Evolutionary conservation across 2,888 invertebrate genomes (phyloP).

Genomic region (Leptinotarsa tumamoca): DNA sequence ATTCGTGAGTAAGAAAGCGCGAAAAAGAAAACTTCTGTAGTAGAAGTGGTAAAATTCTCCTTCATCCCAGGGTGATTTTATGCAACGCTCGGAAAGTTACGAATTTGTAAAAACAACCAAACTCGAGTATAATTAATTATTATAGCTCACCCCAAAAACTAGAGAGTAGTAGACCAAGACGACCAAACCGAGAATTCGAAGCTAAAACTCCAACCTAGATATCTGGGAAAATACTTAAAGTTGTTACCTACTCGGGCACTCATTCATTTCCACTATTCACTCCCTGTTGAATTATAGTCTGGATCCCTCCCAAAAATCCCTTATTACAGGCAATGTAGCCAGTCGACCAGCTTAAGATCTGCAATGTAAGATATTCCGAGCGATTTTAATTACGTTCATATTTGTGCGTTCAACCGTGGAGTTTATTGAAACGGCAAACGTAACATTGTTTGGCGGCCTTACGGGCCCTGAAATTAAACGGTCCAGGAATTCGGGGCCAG

Average conservation of each 20-base stretch:
- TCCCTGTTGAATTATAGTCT: constrained; percentile 31
- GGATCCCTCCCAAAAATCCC: constrained; percentile 36
- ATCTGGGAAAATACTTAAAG: constrained; percentile 2
- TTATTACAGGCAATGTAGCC: constrained; percentile 43
- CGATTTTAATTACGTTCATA: constrained; percentile 51
- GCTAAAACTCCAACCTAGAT: constrained; percentile 15
- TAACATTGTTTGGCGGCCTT: constrained; percentile 48
- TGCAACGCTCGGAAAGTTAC: neutral
- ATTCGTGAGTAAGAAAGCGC: too few species aligned
- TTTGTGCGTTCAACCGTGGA: constrained; percentile 49
- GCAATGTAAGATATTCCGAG: constrained; percentile 42
- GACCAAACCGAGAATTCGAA: constrained; percentile 7
- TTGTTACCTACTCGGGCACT: constrained; percentile 16
- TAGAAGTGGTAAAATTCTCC: neutral
- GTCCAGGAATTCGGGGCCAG: constrained; percentile 64
- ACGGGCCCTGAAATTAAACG: constrained; percentile 62
- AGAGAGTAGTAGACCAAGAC: constrained; percentile 6
- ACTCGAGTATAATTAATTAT: neutral
- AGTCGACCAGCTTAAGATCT: constrained; percentile 29
- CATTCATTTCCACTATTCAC: constrained; percentile 15
- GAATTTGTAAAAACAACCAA: neutral
- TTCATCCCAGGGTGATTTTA: neutral
- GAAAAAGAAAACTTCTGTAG: too few species aligned
- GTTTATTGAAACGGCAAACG: constrained; percentile 47
- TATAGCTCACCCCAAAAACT: neutral